A percentile compares a stretch with the other conserved stretches of the same genome.
Evolutionary conservation across 35 echinoderm and acorn worm genomes (phyloP).

Genomic region (Apostichopus parvimensis): DNA sequence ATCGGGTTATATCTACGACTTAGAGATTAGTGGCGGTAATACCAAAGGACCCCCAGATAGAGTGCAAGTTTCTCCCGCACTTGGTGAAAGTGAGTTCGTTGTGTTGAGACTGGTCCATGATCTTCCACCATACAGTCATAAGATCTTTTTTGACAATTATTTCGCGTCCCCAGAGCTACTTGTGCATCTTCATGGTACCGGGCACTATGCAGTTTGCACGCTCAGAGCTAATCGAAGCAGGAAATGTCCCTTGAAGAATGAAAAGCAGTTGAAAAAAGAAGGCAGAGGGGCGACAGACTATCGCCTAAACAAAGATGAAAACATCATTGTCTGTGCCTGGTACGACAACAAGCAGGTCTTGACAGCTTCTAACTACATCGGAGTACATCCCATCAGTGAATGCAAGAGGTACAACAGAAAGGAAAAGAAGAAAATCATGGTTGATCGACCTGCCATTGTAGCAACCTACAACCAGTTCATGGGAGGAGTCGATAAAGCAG

Average conservation of each 20-base stretch:
- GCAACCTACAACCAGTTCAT: neutral
- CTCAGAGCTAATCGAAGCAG: neutral
- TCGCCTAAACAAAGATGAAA: slow-evolving; percentile 7
- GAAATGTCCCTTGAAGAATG: neutral
- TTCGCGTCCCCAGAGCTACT: slow-evolving; percentile 28
- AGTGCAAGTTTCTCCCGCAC: neutral
- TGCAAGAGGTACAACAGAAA: slow-evolving; percentile 8
- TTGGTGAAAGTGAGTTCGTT: slow-evolving; percentile 27
- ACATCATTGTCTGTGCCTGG: neutral
- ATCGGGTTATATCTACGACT: slow-evolving; percentile 13
- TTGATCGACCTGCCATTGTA: neutral
- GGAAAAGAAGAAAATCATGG: slow-evolving; percentile 22
- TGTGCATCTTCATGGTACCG: neutral
- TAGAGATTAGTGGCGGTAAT: neutral
- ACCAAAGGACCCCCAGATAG: neutral
- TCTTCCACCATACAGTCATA: neutral
- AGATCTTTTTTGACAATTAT: slow-evolving; percentile 35
- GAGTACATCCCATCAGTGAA: neutral
- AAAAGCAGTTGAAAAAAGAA: slow-evolving; percentile 5
- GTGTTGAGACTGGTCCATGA: neutral
- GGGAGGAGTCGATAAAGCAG: slow-evolving; percentile 7
- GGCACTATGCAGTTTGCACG: neutral
- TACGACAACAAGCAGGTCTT: slow-evolving; percentile 5
- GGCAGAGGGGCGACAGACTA: slow-evolving; percentile 7
- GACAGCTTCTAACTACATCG: slow-evolving; percentile 2